Evolutionary conservation across 2,797 vertebrate genomes (phyloP), one percentile per base, ranked within the genome.

Genomic region (Spea hammondii): DNA sequence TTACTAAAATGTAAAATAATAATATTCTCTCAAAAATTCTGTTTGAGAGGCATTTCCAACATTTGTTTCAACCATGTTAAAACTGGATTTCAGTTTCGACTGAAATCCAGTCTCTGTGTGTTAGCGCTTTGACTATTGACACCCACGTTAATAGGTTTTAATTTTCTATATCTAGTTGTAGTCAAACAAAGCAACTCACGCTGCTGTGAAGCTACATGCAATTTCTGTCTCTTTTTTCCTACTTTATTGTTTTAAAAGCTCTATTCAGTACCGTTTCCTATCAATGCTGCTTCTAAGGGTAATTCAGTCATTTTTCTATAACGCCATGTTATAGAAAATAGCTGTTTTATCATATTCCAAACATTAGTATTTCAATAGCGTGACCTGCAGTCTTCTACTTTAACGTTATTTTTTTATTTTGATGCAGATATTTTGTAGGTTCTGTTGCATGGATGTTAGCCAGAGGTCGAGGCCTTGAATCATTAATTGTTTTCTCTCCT

Each of bases 401-500:
- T 0, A 12, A 76, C 88, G 87, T 89, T 86, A 88, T 78, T 79
- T 86, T 85, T 83, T 76, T 54, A 57, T 77, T 53, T 84, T 73
- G 71, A 48, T 72, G 71, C 67, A 80, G 45, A 14, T 57, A 68
- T 71, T 0, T 0, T 77, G 84, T 75, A 81, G 83, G 79, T 82
- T 85, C 82, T 82, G 84, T 87, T 88, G 86, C 74, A 80, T 83
- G 88, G 86, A 89, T 92, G 90, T 91, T 89, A 92, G 91, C 87
- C 87, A 90, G 89, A 90, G 88, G 84, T 86, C 81, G 88, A 92
- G 87, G 87, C 84, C 82, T 86, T 82, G 83, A 84, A 85, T 91
- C 89, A 92, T 92, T 93, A 92, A 92, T 92, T 92, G 92, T 92
- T 92, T 93, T 90, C 88, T 88, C 86, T 88, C 85, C 91, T 90